A percentile compares a stretch with the other conserved stretches of the same genome.
phyloP scores from a whole-genome alignment of 2,888 invertebrate species.

The Hemistola chrysoprasaria region DNA sequence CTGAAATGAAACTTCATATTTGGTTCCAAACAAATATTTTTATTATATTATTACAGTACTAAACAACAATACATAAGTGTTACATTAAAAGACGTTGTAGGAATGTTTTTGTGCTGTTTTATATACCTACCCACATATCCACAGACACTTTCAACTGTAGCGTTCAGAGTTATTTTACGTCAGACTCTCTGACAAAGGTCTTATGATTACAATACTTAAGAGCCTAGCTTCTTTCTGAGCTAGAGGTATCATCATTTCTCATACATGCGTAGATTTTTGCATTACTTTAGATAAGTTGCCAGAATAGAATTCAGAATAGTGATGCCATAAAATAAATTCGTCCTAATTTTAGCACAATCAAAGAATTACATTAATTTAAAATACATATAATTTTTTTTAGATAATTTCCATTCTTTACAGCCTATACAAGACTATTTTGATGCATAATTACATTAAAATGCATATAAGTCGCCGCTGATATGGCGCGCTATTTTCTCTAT shows the following conservation, averaged over 20 bases:
- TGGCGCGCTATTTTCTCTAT: too few species aligned
- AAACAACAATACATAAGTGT: conserved; percentile 22
- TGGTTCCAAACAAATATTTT: conserved; percentile 22
- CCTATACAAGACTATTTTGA: conserved; percentile 18
- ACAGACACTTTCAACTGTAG: too few species aligned
- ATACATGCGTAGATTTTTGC: too few species aligned
- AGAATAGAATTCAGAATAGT: too few species aligned
- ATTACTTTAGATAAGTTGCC: too few species aligned
- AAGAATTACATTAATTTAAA: background rate
- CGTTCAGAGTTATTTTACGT: too few species aligned
- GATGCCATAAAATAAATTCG: background rate
- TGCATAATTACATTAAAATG: too few species aligned
- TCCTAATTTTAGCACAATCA: conserved; percentile 2
- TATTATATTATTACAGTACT: conserved; percentile 15
- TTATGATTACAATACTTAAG: too few species aligned
- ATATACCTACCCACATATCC: background rate
- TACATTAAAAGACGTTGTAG: conserved; percentile 12
- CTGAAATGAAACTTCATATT: conserved; percentile 6
- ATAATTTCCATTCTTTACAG: conserved; percentile 16
- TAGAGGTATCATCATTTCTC: too few species aligned
- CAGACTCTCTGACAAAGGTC: too few species aligned
- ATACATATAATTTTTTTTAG: conserved; percentile 7
- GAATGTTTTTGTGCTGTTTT: conserved; percentile 25
- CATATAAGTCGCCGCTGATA: too few species aligned
- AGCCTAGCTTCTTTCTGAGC: too few species aligned